These are phyloP conservation scores for Sinelater perroti DNA, from an alignment of 2,888 invertebrate species.

Conservation along the genomic window DNA sequence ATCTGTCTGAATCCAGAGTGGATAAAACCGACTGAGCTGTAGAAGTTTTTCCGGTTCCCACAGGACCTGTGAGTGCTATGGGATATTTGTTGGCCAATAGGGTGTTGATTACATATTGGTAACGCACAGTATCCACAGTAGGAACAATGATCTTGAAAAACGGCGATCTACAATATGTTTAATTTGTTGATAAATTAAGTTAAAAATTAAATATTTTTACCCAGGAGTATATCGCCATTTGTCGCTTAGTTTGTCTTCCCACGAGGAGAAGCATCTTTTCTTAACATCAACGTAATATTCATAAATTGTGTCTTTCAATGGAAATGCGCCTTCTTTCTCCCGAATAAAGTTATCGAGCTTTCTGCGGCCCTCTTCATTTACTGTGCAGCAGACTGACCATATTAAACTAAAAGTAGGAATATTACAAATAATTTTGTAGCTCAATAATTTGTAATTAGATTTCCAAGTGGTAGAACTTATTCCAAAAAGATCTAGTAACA, in stretches of 20 bases:
- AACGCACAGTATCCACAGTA: constrained; percentile 87
- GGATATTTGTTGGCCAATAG: constrained; percentile 74
- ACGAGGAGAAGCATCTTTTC: constrained; percentile 74
- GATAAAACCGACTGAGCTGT: constrained; percentile 75
- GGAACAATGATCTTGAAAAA: constrained; percentile 88
- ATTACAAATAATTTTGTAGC: not conserved
- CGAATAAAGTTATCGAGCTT: constrained; percentile 83
- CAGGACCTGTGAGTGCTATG: constrained; percentile 81
- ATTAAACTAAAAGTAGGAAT: constrained; percentile 66
- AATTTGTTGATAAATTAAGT: not conserved
- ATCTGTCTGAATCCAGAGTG: constrained; percentile 66
- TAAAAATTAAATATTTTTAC: constrained; percentile 58
- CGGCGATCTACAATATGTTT: constrained; percentile 65
- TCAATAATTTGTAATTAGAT: constrained; percentile 1
- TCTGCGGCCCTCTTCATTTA: constrained; percentile 79
- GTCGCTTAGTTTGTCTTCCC: constrained; percentile 81
- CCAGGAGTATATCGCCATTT: constrained; percentile 76
- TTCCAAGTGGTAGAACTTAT: too few species aligned
- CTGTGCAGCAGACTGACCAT: constrained; percentile 86
- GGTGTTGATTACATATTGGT: constrained; percentile 75
- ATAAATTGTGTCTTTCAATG: constrained; percentile 86
- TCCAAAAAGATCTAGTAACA: too few species aligned
- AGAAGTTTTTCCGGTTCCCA: constrained; percentile 89
- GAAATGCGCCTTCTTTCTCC: constrained; percentile 82
- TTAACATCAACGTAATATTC: constrained; percentile 88